Percentiles rank a stretch among this genome's conserved stretches.
These are phyloP conservation scores for Athrips mouffetella DNA, from an alignment of 2,888 invertebrate species.

Conservation along the genomic window DNA sequence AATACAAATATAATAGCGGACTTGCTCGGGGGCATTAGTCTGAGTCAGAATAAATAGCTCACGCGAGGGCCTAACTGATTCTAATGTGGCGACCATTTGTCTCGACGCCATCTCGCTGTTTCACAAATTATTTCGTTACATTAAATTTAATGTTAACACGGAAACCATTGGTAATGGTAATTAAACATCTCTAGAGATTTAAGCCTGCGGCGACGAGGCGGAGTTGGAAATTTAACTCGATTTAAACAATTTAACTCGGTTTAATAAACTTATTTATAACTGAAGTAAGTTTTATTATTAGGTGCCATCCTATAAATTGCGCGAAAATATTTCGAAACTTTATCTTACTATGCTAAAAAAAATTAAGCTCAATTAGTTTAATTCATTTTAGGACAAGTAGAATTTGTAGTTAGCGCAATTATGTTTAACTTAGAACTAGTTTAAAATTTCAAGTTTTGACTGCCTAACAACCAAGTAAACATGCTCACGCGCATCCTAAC, in stretches of 20 bases:
- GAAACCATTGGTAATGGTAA: constrained; percentile 33
- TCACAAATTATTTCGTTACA: constrained; percentile 48
- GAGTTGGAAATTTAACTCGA: no score
- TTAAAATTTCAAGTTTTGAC: no score
- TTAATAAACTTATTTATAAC: no score
- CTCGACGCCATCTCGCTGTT: constrained; percentile 29
- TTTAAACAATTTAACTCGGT: no score
- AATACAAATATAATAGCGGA: constrained; percentile 48
- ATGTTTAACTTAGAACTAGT: no score
- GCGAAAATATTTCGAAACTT: no score
- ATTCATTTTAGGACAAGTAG: constrained; percentile 14
- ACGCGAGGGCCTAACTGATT: constrained; percentile 49
- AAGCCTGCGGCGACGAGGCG: constrained; percentile 16
- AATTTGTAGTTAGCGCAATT: neutral
- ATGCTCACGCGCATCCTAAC: neutral
- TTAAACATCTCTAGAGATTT: constrained; percentile 28
- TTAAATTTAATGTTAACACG: constrained; percentile 50
- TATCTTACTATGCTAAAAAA: neutral
- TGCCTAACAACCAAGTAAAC: neutral
- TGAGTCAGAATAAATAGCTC: constrained; percentile 33
- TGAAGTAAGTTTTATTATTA: no score
- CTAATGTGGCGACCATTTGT: constrained; percentile 42
- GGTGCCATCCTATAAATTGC: no score
- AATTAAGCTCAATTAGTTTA: neutral
- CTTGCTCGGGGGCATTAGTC: constrained; percentile 40